phyloP scores from a whole-genome alignment of 2,888 invertebrate genomes.

The Aphrophora alni region DNA sequence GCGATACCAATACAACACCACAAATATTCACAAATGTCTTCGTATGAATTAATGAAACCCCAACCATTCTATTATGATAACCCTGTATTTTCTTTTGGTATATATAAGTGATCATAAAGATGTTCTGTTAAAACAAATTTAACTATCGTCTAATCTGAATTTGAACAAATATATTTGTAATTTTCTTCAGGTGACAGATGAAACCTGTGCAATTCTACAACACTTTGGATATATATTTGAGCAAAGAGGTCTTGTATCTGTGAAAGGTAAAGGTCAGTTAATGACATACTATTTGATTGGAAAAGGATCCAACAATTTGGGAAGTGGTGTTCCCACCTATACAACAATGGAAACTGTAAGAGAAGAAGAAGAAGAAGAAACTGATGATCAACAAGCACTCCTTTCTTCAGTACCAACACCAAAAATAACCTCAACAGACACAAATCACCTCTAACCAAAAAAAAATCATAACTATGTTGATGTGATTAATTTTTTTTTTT shows the following conservation, averaged over 20 bases:
- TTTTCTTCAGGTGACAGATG: conserved; percentile 83
- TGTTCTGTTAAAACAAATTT: too few species aligned
- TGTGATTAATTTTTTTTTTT: too few species aligned
- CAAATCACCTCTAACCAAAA: not conserved
- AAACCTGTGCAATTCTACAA: conserved; percentile 88
- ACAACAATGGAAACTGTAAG: conserved; percentile 48
- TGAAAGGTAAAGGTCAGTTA: conserved; percentile 96
- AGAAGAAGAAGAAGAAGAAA: conserved; percentile 50
- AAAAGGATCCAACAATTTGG: conserved; percentile 55
- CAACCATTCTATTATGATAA: too few species aligned
- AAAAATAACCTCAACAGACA: not conserved
- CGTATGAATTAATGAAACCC: too few species aligned
- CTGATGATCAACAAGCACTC: conserved; percentile 30
- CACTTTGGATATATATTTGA: conserved; percentile 92
- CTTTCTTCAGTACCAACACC: conserved; percentile 9
- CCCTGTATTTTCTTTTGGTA: too few species aligned
- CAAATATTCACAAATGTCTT: too few species aligned
- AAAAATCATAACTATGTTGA: not conserved
- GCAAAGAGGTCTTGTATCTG: conserved; percentile 91
- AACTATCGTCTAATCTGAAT: too few species aligned
- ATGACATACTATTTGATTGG: conserved; percentile 90
- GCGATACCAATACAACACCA: too few species aligned
- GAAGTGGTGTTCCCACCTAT: conserved; percentile 24
- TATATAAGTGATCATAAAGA: too few species aligned
- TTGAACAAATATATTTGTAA: not conserved